Percentiles rank a stretch among this genome's conserved stretches.
phyloP scores from a whole-genome alignment of 2,888 invertebrate species.

The Cantharis flavilabris region DNA sequence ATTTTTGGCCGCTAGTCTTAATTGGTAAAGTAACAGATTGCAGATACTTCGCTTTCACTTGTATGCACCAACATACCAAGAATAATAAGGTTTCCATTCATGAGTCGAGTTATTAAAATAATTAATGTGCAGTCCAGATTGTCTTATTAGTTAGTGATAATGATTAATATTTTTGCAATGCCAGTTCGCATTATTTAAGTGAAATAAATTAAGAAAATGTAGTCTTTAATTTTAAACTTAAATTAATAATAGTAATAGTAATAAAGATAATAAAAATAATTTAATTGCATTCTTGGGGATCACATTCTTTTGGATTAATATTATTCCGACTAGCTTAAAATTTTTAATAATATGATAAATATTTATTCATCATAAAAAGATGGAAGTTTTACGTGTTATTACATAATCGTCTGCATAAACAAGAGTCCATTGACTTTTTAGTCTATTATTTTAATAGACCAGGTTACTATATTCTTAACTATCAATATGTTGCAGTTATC shows the following conservation, averaged over 20 bases:
- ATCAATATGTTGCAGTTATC: constrained; percentile 9
- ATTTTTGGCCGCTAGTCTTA: neutral
- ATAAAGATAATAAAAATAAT: neutral
- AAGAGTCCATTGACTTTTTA: constrained; percentile 11
- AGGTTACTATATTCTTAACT: constrained; percentile 1
- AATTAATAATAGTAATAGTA: neutral
- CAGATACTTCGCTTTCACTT: neutral
- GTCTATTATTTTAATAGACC: constrained; percentile 5
- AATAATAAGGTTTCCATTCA: neutral
- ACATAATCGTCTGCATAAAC: constrained; percentile 9
- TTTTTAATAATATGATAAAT: neutral
- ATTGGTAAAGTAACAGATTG: neutral
- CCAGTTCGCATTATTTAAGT: neutral
- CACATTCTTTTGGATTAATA: neutral
- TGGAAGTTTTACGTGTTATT: neutral
- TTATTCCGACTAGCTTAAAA: neutral
- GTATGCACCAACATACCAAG: neutral
- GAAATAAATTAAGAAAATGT: neutral
- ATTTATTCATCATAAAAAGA: neutral
- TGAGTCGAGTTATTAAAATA: neutral
- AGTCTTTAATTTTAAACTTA: neutral
- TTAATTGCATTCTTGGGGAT: neutral
- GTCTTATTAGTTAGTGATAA: neutral
- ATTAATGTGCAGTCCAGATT: neutral
- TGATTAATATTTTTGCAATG: neutral